phyloP scores from a whole-genome alignment of 1,140 invertebrate species.

The Battus philenor region DNA sequence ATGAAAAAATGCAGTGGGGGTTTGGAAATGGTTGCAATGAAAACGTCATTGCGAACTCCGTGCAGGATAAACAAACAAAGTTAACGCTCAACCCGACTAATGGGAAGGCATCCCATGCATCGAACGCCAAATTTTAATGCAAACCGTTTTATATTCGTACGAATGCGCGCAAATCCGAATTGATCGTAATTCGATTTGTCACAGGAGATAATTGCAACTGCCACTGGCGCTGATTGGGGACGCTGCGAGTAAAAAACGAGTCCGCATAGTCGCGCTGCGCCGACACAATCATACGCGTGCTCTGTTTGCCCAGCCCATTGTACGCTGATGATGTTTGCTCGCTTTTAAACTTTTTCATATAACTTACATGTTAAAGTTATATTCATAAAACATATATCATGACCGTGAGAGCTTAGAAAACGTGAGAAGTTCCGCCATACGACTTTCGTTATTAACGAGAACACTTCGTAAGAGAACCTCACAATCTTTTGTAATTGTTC shows the following conservation, averaged over 20 bases:
- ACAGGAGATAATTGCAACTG: conserved; percentile 74
- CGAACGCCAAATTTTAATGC: conserved; percentile 71
- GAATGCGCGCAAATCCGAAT: conserved; percentile 75
- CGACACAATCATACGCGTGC: conserved; percentile 59
- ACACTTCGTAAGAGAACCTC: too few relatives aligned
- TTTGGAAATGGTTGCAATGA: conserved; percentile 16
- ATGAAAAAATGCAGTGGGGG: conserved; percentile 1
- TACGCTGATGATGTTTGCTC: conserved; percentile 66
- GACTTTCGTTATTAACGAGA: too few relatives aligned
- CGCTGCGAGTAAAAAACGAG: conserved; percentile 54
- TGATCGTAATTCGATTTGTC: conserved; percentile 76
- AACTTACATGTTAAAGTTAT: too few relatives aligned
- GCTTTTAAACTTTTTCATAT: conserved; percentile 44
- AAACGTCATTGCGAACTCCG: conserved; percentile 31
- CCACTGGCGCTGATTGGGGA: conserved; percentile 71
- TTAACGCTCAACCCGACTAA: conserved; percentile 57
- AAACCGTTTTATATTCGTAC: conserved; percentile 75
- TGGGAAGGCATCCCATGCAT: conserved; percentile 68
- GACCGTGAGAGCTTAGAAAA: too few relatives aligned
- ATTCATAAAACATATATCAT: too few relatives aligned
- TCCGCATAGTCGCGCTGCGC: conserved; percentile 24
- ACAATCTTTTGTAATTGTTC: too few relatives aligned
- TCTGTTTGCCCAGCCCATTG: conserved; percentile 52
- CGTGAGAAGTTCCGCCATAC: too few relatives aligned
- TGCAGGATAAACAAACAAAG: conserved; percentile 57